A percentile compares a stretch with the other conserved stretches of the same genome.
These are phyloP conservation scores for Orthosia incerta DNA, from an alignment of 2,888 invertebrate species.

Conservation along the genomic window DNA sequence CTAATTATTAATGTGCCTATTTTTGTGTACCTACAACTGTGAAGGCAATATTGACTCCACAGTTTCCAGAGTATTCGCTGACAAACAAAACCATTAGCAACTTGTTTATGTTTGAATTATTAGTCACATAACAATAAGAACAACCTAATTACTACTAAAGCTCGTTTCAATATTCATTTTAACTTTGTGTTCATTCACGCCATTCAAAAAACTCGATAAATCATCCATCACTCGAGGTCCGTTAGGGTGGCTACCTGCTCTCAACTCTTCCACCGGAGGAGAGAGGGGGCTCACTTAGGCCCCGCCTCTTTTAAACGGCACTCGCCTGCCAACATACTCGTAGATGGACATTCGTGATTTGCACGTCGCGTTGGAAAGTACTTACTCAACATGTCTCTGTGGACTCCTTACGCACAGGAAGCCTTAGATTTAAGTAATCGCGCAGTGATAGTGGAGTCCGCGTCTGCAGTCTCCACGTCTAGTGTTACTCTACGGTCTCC, in stretches of 20 bases:
- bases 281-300: slow-evolving; percentile 61
- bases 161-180: neutral
- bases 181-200: slow-evolving; percentile 24
- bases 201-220: slow-evolving; percentile 41
- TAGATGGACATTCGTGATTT: slow-evolving; percentile 63
- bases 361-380: slow-evolving; percentile 63
- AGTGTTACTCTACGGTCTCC: slow-evolving; percentile 53
- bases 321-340: slow-evolving; percentile 46
- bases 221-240: slow-evolving; percentile 43
- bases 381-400: slow-evolving; percentile 81
- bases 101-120: slow-evolving; percentile 1
- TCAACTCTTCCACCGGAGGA: slow-evolving; percentile 63
- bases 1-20: neutral
- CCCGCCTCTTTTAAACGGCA: slow-evolving; percentile 66
- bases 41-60: too few relatives aligned
- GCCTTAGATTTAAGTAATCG: slow-evolving; percentile 80
- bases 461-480: slow-evolving; percentile 65
- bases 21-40: too few relatives aligned
- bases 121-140: neutral
- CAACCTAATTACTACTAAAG: slow-evolving; percentile 18
- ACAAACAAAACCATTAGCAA: slow-evolving; percentile 54
- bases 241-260: slow-evolving; percentile 57
- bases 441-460: slow-evolving; percentile 71
- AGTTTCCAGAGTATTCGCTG: neutral
- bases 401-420: slow-evolving; percentile 85